phyloP scores from a whole-genome alignment of 2,113 vertebrate genomes.

The Micromys minutus region DNA sequence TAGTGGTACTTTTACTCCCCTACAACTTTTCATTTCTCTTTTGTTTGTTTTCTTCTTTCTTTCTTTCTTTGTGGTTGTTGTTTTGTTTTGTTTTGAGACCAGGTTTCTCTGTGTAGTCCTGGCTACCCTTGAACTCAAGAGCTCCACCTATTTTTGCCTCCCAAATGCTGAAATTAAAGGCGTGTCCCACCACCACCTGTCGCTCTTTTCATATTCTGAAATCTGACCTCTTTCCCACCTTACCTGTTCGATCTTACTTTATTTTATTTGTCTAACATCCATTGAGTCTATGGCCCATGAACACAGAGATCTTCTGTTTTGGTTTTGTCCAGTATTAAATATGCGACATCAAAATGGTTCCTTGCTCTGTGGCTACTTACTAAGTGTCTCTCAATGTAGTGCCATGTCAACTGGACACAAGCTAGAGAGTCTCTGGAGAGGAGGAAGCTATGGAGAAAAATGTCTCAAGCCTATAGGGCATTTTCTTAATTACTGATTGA shows the following conservation, averaged over 20 bases:
- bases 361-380: background rate
- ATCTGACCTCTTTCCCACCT: background rate
- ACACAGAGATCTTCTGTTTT: background rate
- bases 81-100: background rate
- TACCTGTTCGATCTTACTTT: background rate
- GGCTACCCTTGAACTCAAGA: background rate
- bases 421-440: background rate
- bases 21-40: background rate
- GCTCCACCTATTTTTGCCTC: background rate
- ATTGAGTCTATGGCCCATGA: background rate
- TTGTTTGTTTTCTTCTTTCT: background rate
- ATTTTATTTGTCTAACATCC: background rate
- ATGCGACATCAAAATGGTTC: background rate
- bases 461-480: background rate
- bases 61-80: too few species aligned
- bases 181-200: rapidly evolving
- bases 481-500: background rate
- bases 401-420: background rate
- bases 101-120: background rate
- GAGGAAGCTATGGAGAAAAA: background rate
- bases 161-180: background rate
- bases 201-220: background rate
- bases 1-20: background rate
- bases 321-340: background rate
- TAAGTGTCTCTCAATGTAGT: background rate